Percentiles rank a stretch among this genome's conserved stretches.
Evolutionary conservation across 2,113 vertebrate genomes (phyloP).

Genomic region (Chaenogobius annularis): DNA sequence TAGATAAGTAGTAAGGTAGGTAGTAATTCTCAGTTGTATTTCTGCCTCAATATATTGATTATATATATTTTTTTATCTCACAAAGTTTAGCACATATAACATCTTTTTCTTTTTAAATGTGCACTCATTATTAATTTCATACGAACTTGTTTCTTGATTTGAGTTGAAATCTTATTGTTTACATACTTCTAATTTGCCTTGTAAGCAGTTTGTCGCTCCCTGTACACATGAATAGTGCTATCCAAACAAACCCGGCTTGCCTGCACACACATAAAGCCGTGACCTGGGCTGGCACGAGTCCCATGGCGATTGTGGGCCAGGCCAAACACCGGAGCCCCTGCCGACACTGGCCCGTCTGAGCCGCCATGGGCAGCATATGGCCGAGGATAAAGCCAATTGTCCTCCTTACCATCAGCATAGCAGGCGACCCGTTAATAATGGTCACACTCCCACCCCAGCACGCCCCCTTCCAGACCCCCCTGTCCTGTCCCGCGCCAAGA

Average conservation of each 20-base stretch:
- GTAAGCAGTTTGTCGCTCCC: neutral
- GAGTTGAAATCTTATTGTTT: neutral
- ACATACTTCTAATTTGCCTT: neutral
- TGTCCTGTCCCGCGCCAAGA: constrained; percentile 14
- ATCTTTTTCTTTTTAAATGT: neutral
- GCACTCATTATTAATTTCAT: neutral
- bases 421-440: constrained; percentile 77
- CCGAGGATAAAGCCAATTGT: constrained; percentile 82
- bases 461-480: constrained; percentile 65
- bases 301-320: constrained; percentile 78
- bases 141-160: neutral
- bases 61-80: neutral
- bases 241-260: neutral
- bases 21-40: too few species aligned
- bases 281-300: constrained; percentile 76
- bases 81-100: neutral
- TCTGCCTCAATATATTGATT: neutral
- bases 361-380: constrained; percentile 81
- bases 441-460: constrained; percentile 72
- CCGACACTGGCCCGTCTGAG: constrained; percentile 75
- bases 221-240: neutral
- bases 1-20: too few species aligned
- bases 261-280: constrained; percentile 51
- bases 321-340: constrained; percentile 74
- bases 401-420: constrained; percentile 77